phyloP scores from a whole-genome alignment of 1,140 invertebrate species.

The Littorina saxatilis region DNA sequence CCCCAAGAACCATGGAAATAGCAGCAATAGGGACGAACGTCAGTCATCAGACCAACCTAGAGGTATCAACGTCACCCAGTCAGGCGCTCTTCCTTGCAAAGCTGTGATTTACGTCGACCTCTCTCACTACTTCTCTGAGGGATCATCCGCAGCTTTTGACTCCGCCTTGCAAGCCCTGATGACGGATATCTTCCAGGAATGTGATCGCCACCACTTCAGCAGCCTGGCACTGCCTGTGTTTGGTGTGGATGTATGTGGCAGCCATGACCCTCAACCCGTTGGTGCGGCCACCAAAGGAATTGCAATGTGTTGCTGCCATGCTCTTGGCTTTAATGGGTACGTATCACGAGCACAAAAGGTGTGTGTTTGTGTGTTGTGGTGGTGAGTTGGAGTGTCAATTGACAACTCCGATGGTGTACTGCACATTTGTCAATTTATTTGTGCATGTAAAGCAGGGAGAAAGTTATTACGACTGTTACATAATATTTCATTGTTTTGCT shows the following conservation, averaged over 20 bases:
- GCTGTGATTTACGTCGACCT: background rate
- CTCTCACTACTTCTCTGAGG: background rate
- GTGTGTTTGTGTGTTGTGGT: too few species aligned
- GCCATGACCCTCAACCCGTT: background rate
- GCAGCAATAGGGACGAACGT: too few species aligned
- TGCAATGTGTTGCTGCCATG: background rate
- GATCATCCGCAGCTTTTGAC: background rate
- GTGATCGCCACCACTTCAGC: background rate
- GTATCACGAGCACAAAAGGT: too few species aligned
- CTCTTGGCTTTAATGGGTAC: too few species aligned
- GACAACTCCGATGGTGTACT: too few species aligned
- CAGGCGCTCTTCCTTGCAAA: background rate
- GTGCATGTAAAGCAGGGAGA: too few species aligned
- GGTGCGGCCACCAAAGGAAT: background rate
- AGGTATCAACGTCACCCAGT: background rate
- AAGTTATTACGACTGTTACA: too few species aligned
- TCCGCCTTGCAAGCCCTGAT: background rate
- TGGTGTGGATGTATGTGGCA: background rate
- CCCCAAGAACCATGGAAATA: background rate
- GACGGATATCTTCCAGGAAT: background rate
- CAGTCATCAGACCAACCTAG: background rate
- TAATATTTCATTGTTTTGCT: too few species aligned
- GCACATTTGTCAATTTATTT: too few species aligned
- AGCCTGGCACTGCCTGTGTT: conserved; percentile 1
- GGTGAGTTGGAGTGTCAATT: too few species aligned